Percentiles rank a stretch among this genome's conserved stretches.
phyloP scores from a whole-genome alignment of 2,113 vertebrate species.

The Theristicus caerulescens region DNA sequence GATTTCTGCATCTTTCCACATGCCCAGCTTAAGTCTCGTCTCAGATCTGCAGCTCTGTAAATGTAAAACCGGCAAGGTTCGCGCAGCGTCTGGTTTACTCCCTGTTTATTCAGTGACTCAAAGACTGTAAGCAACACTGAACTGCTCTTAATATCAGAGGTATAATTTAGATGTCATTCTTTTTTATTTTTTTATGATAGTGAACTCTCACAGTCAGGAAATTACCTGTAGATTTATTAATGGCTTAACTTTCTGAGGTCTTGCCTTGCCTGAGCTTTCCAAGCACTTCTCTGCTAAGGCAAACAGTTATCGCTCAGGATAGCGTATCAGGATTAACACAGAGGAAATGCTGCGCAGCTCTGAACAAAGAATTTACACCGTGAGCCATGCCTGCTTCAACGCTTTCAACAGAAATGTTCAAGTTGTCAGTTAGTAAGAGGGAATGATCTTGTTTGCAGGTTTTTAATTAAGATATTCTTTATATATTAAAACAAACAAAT shows the following conservation, averaged over 20 bases:
- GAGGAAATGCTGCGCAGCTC: not conserved
- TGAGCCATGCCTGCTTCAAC: not conserved
- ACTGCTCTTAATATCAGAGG: not conserved
- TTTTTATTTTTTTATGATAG: not conserved
- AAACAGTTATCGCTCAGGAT: not conserved
- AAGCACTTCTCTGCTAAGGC: not conserved
- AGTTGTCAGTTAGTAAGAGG: not conserved
- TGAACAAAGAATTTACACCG: not conserved
- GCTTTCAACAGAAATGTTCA: not conserved
- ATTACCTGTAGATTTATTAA: not conserved
- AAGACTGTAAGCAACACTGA: not conserved
- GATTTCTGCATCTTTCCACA: conserved; percentile 65
- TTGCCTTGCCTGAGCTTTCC: not conserved
- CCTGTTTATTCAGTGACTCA: not conserved
- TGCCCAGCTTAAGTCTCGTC: conserved; percentile 48
- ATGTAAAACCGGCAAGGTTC: conserved; percentile 18
- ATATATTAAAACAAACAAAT: not conserved
- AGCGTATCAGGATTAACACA: not conserved
- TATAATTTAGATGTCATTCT: not conserved
- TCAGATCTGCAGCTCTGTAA: conserved; percentile 31
- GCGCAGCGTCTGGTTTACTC: not conserved
- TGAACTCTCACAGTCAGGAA: not conserved
- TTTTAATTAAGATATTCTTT: not conserved
- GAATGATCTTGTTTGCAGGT: not conserved
- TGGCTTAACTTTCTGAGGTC: not conserved